Conservation (phyloP, 2,113 vertebrate species). For the Ptychochromis oligacanthus region DNA sequence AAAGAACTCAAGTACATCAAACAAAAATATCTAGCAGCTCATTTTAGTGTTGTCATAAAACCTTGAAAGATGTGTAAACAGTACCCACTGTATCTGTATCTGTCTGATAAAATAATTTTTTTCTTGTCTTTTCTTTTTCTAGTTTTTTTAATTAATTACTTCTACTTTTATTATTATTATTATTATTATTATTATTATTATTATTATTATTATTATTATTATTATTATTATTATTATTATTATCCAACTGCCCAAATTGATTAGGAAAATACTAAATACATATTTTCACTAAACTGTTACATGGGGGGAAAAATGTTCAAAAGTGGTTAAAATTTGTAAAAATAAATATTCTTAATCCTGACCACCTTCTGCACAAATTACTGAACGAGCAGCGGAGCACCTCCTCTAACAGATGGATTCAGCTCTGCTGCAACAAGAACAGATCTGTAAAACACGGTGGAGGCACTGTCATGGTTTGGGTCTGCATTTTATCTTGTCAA, state of each 20-base stretch:
- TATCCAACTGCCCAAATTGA: not conserved
- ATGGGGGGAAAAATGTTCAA: not conserved
- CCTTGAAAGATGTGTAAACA: not conserved
- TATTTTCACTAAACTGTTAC: not conserved
- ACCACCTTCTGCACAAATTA: not conserved
- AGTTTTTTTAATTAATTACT: not conserved
- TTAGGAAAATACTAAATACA: not conserved
- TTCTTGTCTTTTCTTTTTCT: not conserved
- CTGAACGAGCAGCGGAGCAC: not conserved
- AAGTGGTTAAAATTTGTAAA: not conserved
- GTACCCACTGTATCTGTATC: not conserved
- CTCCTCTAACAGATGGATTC: not conserved
- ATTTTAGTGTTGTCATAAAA: not conserved
- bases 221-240: not conserved
- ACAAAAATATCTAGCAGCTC: not conserved
- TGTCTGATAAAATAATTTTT: not conserved
- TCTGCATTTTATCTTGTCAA: not conserved
- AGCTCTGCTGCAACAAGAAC: too few species aligned
- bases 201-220: too few species aligned
- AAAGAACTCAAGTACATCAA: too few species aligned
- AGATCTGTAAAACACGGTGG: not conserved
- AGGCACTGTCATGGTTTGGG: not conserved
- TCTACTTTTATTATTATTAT: not conserved
- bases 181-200: too few species aligned
- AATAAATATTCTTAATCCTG: not conserved